Evolutionary conservation across 30 jellyfish, hydroid and myxozoan species (phyloP), one percentile per base, ranked within the genome.

Genomic region (Aurelia sp.): DNA sequence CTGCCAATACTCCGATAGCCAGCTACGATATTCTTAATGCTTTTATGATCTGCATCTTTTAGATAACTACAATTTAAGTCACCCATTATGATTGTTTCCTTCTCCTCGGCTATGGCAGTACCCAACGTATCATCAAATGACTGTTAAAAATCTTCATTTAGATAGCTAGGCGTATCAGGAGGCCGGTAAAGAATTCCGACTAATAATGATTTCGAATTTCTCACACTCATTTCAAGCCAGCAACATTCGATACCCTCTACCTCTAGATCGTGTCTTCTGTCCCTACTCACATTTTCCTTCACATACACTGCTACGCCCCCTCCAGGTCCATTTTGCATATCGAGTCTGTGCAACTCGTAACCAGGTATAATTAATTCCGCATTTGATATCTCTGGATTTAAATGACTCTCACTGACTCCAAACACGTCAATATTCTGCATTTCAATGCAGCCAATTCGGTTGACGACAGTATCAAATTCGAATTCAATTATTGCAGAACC

Each of bases 281-380:
- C 87, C 18, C 33, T 0, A 59, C 81, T 58, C 65, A 84, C 37
- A 62, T 84, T 84, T 71, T 84, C 93, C 68, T 62, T 71, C 67
- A 73, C 87, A 37, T 84, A 84, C 50, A 64, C 87, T 71, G 88
- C 88, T 74, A 47, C 93, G 12, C 88, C 93, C 81, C 93, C 93
- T 73, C 93, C 93, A 51, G 87, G 81, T 17, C 88, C 88, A 84
- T 73, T 84, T 73, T 71, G 13, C 71, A 88, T 59, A 52, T 73
- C 87, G 20, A 62, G 73, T 65, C 93, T 84, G 76, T 71, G 87
- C 74, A 84, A 55, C 27, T 48, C 82, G 82, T 84, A 72, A 17
- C 82, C 93, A 62, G 93, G 93, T 83, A 83, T 83, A 59, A 1
- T 58, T 67, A 81, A 48, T 81, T 81, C 91, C 50, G 31, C 91